Conservation (phyloP, 2,113 vertebrate genomes). For the Vulpes vulpes region DNA sequence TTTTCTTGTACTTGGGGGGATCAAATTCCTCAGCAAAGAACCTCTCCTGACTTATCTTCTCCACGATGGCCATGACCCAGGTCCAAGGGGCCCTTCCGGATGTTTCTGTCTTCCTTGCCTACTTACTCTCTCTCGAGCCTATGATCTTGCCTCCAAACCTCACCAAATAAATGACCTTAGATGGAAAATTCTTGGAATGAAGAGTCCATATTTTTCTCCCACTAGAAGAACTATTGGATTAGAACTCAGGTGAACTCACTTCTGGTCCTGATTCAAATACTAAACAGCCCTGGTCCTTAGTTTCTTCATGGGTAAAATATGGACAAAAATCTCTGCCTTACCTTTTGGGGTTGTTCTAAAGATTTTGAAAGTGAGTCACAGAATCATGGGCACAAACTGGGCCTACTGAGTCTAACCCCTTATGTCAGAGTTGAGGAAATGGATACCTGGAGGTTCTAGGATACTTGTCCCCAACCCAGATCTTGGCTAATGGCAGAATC, state of each 20-base stretch:
- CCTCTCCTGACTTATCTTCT: neutral
- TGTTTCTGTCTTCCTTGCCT: neutral
- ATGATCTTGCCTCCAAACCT: neutral
- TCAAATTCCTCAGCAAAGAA: neutral
- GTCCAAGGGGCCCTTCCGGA: neutral
- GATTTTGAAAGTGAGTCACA: conserved; percentile 57
- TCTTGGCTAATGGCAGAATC: neutral
- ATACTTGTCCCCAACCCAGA: neutral
- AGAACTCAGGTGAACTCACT: neutral
- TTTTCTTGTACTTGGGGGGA: neutral
- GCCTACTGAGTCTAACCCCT: neutral
- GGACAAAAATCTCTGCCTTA: neutral
- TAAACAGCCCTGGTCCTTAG: neutral
- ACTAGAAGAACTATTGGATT: neutral
- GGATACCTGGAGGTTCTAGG: neutral
- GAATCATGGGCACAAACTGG: neutral
- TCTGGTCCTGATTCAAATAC: neutral
- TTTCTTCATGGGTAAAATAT: neutral
- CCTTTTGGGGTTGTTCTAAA: conserved; percentile 67
- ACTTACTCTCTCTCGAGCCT: neutral
- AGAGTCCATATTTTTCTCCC: neutral
- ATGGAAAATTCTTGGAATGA: neutral
- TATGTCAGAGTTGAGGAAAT: neutral
- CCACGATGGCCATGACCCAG: neutral
- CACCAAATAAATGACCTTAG: neutral